Evolutionary conservation across 23 tunicate species (phyloP).

Genomic region (Ascidia mentula): DNA sequence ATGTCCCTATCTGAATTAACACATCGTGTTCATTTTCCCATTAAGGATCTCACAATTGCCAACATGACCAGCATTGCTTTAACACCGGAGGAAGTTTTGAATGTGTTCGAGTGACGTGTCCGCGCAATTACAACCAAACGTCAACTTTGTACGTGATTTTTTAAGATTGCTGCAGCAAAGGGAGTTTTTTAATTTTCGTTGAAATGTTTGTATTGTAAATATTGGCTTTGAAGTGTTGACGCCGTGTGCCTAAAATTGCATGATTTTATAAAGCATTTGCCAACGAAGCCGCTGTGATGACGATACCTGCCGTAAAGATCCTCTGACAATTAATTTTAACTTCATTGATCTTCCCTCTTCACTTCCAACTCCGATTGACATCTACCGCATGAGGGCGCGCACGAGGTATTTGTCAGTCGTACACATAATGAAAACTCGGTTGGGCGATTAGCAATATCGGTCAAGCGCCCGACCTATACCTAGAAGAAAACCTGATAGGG

Average conservation of each 20-base stretch:
- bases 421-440: too few relatives aligned
- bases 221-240: too few relatives aligned
- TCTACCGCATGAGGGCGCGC: constrained; percentile 21
- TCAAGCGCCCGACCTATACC: too few relatives aligned
- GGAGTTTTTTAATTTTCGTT: not conserved
- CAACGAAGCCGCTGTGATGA: constrained; percentile 22
- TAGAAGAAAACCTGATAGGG: too few relatives aligned
- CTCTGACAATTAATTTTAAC: constrained; percentile 21
- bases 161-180: not conserved
- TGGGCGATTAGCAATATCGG: too few relatives aligned
- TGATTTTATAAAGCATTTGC: constrained; percentile 13
- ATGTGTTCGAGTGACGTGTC: constrained; percentile 42
- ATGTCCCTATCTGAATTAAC: not conserved
- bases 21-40: not conserved
- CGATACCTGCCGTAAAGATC: constrained; percentile 21
- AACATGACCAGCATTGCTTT: constrained; percentile 32
- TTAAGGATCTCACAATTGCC: constrained; percentile 47
- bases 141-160: constrained; percentile 28
- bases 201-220: too few relatives aligned
- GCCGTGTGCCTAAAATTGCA: not conserved
- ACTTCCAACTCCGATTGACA: constrained; percentile 23
- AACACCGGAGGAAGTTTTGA: constrained; percentile 59
- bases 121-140: constrained; percentile 3
- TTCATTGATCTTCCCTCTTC: constrained; percentile 27
- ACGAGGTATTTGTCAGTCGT: too few relatives aligned